A percentile compares a stretch with the other conserved stretches of the same genome.
Evolutionary conservation across 2,113 vertebrate genomes (phyloP).

Genomic region (Perca flavescens): DNA sequence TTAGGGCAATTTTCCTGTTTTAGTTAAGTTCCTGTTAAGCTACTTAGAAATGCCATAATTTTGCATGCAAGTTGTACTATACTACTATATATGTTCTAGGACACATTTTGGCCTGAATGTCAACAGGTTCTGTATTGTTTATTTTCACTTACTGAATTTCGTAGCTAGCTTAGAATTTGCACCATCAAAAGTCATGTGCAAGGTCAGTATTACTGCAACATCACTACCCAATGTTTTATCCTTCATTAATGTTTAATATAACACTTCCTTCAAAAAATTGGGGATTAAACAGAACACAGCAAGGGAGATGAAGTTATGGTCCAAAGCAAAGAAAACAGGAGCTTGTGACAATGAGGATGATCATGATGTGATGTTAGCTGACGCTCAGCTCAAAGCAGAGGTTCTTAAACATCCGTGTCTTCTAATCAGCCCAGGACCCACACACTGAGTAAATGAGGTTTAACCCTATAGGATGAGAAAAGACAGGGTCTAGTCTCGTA

Average conservation of each 20-base stretch:
- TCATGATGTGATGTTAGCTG: conserved; percentile 38
- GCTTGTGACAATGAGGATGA: conserved; percentile 27
- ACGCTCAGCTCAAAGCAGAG: conserved; percentile 40
- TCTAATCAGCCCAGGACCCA: conserved; percentile 13
- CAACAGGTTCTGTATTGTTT: neutral
- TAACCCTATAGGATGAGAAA: neutral
- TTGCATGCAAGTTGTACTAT: neutral
- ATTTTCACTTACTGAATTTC: neutral
- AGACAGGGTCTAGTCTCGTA: neutral
- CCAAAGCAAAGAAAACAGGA: conserved; percentile 15
- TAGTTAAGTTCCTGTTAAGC: no score
- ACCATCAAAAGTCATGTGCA: neutral
- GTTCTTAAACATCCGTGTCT: conserved; percentile 23
- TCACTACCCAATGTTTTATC: neutral
- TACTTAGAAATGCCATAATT: neutral
- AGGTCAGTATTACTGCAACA: neutral
- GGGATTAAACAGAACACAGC: conserved; percentile 50
- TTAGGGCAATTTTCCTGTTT: neutral
- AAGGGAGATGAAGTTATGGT: conserved; percentile 45
- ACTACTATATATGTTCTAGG: no score
- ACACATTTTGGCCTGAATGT: no score
- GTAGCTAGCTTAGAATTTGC: neutral
- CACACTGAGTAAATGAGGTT: conserved; percentile 1
- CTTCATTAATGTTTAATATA: neutral
- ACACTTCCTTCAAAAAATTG: neutral